phyloP scores from a whole-genome alignment of 2,888 invertebrate species.

The Drosophila quinaria region DNA sequence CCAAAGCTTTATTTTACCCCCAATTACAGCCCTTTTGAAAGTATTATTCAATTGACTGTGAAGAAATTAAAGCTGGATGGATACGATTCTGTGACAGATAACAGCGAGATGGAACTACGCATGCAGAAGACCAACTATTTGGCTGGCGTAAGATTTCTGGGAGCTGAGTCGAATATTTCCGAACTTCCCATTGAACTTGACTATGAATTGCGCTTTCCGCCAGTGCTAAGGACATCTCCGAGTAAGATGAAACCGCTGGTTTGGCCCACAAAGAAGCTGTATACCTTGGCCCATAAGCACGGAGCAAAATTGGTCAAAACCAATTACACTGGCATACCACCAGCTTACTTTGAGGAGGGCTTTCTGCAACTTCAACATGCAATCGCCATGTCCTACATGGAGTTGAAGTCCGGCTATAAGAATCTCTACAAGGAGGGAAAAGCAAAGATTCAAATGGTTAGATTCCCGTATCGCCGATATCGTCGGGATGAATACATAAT shows the following conservation, averaged over 20 bases:
- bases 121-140: conserved; percentile 8
- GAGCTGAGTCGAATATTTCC: not conserved
- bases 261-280: conserved; percentile 17
- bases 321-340: conserved; percentile 14
- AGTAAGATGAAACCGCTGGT: not conserved
- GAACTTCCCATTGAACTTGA: conserved; percentile 1
- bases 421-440: not conserved
- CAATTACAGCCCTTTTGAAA: not conserved
- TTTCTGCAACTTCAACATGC: conserved; percentile 39
- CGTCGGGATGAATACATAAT: not conserved
- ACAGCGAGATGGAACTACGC: not conserved
- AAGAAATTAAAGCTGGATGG: conserved; percentile 1
- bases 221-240: not conserved
- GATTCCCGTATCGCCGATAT: conserved; percentile 17
- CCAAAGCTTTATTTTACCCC: not conserved
- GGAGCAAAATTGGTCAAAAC: not conserved
- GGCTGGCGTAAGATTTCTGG: conserved; percentile 7
- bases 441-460: conserved; percentile 11
- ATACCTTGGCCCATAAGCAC: not conserved
- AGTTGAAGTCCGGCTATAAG: conserved; percentile 12
- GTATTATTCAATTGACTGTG: not conserved
- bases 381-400: conserved; percentile 26
- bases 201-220: conserved; percentile 14
- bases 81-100: not conserved
- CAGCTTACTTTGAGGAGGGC: conserved; percentile 34